phyloP scores from a whole-genome alignment of 2,113 vertebrate genomes.

The Fulmarus glacialis region DNA sequence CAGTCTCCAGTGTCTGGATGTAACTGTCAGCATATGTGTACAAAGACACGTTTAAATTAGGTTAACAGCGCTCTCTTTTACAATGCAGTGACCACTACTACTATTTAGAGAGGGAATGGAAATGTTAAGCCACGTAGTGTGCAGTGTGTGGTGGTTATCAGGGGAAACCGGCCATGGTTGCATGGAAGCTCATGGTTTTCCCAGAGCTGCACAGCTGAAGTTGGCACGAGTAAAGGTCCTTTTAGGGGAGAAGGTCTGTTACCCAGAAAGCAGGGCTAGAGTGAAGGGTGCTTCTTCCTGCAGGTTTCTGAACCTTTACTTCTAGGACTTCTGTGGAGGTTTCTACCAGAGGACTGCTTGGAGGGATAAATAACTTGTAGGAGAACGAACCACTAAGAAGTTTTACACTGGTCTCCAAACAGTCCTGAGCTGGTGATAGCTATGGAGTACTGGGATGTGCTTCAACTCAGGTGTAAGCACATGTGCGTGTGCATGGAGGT shows the following conservation, averaged over 20 bases:
- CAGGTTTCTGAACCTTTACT: neutral
- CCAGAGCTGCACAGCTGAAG: neutral
- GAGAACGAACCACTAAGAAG: neutral
- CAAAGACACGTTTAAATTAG: neutral
- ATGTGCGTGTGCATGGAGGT: neutral
- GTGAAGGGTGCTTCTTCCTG: neutral
- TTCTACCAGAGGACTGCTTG: neutral
- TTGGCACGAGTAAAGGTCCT: neutral
- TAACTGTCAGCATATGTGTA: neutral
- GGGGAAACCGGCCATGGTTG: neutral
- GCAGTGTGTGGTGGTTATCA: neutral
- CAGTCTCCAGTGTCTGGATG: neutral
- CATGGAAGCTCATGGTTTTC: neutral
- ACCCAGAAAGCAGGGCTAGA: neutral
- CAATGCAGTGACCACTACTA: neutral
- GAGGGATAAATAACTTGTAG: neutral
- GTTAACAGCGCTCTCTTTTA: neutral
- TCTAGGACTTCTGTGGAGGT: neutral
- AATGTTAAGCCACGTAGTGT: neutral
- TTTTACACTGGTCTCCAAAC: neutral
- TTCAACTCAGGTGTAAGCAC: neutral
- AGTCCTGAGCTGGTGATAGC: neutral
- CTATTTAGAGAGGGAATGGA: neutral
- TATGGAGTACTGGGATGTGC: neutral
- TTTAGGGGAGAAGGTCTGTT: neutral